These are phyloP conservation scores for Carabus problematicus DNA, from an alignment of 2,888 invertebrate genomes.

Conservation along the genomic window DNA sequence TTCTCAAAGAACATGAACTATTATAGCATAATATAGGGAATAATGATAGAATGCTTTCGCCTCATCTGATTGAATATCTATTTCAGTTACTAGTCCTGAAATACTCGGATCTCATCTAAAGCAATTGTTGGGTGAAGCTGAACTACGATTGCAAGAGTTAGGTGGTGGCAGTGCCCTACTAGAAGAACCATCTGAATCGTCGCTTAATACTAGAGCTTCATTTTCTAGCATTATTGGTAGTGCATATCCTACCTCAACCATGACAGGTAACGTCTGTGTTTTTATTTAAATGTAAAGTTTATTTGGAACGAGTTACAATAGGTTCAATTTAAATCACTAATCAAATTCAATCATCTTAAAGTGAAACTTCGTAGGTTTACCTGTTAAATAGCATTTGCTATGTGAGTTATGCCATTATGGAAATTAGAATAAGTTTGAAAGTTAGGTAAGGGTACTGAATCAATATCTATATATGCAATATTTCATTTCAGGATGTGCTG, in stretches of 20 bases:
- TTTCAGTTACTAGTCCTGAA: conserved; percentile 73
- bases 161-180: conserved; percentile 61
- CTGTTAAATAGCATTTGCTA: too few relatives aligned
- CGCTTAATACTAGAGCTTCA: conserved; percentile 62
- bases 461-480: not conserved
- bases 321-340: too few relatives aligned
- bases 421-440: not conserved
- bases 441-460: not conserved
- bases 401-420: not conserved
- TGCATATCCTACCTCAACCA: conserved; percentile 55
- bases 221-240: conserved; percentile 66
- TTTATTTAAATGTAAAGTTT: too few relatives aligned
- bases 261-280: conserved; percentile 53
- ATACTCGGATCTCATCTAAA: conserved; percentile 79
- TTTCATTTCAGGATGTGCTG: conserved; percentile 67
- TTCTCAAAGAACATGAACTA: too few relatives aligned
- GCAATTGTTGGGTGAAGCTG: conserved; percentile 80
- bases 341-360: too few relatives aligned
- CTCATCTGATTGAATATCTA: not conserved
- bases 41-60: not conserved
- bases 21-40: too few relatives aligned
- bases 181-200: conserved; percentile 59
- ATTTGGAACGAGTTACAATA: too few relatives aligned
- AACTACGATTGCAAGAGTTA: conserved; percentile 81
- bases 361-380: too few relatives aligned